Evolutionary conservation across 2,888 invertebrate species (phyloP), one percentile per base, ranked within the genome.

Genomic region (Thymelicus sylvestris): DNA sequence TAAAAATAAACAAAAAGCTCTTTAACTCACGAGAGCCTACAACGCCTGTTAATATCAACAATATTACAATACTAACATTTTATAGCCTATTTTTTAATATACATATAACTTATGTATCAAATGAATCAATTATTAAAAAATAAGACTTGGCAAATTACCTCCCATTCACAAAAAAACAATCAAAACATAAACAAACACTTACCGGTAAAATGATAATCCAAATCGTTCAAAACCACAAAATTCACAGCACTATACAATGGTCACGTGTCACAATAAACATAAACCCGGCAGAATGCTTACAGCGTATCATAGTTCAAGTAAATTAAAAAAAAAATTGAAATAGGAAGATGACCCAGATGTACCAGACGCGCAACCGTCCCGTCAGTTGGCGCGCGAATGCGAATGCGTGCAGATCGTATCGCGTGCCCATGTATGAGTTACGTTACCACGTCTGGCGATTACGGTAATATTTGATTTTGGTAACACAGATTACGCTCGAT

Each of bases 311-410:
- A 57, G 6, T 50, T 44, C 7, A 52, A 39, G 64, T 61, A 66
- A 52, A 15, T 72, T 38, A 60, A 60, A 60, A 60, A 68, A 63
- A 39, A 73, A 76, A 74, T 84, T 75, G 76, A 81, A 83, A 79
- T 83, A 81, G 76, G 80, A 82, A 82, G 74, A 77, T 81, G 75
- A 74, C 73, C 80, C 69, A 48, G 55, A 61, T 50, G 62, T 19
- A 57, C 71, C 67, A 83, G 85, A 85, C 90, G 90, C 85, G 88
- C 87, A 82, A 79, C 79, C 75, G 75, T 81, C 80, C 74, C 85
- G 84, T 83, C 83, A 79, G 80, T 81, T 81, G 80, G 79, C 78
- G 83, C 80, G 79, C 84, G 89, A 91, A 87, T 91, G 91, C 67
- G 66, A 57, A 15, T 41, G 55, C 86, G 85, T 84, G 82, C 74